phyloP scores from a whole-genome alignment of 2,113 vertebrate genomes.

The Cyrtonyx montezumae region DNA sequence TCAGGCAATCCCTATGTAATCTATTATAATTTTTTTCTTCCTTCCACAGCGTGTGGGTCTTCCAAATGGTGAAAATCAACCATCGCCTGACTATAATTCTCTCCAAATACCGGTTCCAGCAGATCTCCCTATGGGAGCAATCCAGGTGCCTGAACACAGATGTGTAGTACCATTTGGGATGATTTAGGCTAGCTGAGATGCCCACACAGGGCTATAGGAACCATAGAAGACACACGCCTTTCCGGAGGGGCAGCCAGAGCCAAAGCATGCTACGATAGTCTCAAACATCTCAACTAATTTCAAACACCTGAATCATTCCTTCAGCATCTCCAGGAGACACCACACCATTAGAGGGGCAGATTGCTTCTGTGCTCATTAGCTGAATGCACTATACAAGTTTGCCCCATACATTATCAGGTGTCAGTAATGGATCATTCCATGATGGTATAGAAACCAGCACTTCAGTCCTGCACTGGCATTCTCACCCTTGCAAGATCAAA shows the following conservation, averaged over 20 bases:
- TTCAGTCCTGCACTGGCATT: neutral
- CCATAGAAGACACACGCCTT: neutral
- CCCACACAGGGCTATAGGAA: neutral
- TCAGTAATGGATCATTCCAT: neutral
- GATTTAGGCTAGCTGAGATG: neutral
- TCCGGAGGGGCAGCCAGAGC: neutral
- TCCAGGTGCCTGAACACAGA: neutral
- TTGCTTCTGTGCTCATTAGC: neutral
- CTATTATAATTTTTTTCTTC: slow-evolving; percentile 34
- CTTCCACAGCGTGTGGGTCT: neutral
- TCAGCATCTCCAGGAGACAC: neutral
- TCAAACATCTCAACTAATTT: neutral
- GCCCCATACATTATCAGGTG: neutral
- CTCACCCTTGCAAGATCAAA: neutral
- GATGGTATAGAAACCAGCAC: neutral
- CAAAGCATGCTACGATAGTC: neutral
- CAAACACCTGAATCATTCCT: neutral
- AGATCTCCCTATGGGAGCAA: neutral
- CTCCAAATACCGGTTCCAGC: neutral
- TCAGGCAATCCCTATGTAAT: neutral
- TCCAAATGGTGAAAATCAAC: slow-evolving; percentile 2
- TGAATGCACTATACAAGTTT: neutral
- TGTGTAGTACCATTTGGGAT: neutral
- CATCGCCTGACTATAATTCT: neutral
- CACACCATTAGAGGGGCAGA: neutral